phyloP scores from a whole-genome alignment of 2,888 invertebrate genomes.

The Mythimna albipuncta region DNA sequence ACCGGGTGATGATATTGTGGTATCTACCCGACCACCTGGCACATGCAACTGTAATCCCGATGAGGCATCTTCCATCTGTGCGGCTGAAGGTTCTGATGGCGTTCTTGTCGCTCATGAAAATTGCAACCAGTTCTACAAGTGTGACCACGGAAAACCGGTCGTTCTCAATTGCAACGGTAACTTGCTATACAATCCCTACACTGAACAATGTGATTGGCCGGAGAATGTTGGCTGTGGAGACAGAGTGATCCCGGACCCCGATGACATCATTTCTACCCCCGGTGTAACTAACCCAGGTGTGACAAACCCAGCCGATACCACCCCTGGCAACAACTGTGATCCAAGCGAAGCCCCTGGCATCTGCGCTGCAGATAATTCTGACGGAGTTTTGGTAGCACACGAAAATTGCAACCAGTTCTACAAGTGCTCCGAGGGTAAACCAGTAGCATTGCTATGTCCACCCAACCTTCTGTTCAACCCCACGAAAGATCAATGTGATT shows the following conservation, averaged over 20 bases:
- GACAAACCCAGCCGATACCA: neutral
- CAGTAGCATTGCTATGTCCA: slow-evolving; percentile 62
- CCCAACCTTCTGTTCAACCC: slow-evolving; percentile 66
- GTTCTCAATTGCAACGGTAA: slow-evolving; percentile 53
- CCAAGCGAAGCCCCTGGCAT: slow-evolving; percentile 68
- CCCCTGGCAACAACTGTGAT: slow-evolving; percentile 47
- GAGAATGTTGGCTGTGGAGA: slow-evolving; percentile 68
- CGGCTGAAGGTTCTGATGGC: slow-evolving; percentile 63
- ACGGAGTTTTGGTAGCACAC: slow-evolving; percentile 69
- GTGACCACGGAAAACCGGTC: slow-evolving; percentile 66
- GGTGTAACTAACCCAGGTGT: neutral
- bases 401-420: slow-evolving; percentile 75
- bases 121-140: slow-evolving; percentile 74
- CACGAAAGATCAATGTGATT: slow-evolving; percentile 69
- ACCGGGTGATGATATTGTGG: slow-evolving; percentile 21
- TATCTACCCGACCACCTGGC: slow-evolving; percentile 25
- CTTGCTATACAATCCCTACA: slow-evolving; percentile 67
- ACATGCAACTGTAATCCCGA: slow-evolving; percentile 52
- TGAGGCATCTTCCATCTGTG: slow-evolving; percentile 70
- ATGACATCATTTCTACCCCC: slow-evolving; percentile 7
- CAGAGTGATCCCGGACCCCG: slow-evolving; percentile 48
- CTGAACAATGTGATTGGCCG: slow-evolving; percentile 72
- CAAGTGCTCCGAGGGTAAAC: slow-evolving; percentile 64
- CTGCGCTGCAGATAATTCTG: slow-evolving; percentile 67
- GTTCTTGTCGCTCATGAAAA: slow-evolving; percentile 70